A percentile compares a stretch with the other conserved stretches of the same genome.
Conservation (phyloP, 2,888 invertebrate genomes). For the Drosophila robusta region DNA sequence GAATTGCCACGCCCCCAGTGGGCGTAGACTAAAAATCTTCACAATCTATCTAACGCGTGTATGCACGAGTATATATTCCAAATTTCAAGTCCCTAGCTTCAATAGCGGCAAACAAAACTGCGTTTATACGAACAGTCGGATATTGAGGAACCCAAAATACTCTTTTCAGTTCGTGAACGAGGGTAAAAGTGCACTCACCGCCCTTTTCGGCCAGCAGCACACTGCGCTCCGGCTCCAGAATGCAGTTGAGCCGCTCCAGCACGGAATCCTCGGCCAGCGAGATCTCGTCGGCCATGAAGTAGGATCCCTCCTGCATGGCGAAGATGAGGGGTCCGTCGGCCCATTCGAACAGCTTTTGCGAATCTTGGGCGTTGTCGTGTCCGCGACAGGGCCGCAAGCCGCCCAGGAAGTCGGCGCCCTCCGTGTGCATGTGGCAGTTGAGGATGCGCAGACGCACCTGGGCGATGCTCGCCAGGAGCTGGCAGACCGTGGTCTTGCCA, state of each 20-base stretch:
- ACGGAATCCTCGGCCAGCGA: constrained; percentile 99
- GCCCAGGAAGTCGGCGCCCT: constrained; percentile 98
- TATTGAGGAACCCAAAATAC: too few relatives aligned
- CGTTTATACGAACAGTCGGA: too few relatives aligned
- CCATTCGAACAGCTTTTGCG: constrained; percentile 95
- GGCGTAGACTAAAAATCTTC: too few relatives aligned
- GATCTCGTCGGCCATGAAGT: constrained; percentile 99
- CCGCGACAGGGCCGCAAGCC: constrained; percentile 93
- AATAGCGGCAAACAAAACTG: too few relatives aligned
- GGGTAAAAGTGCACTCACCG: too few relatives aligned
- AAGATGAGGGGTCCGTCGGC: constrained; percentile 97
- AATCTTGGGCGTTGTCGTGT: constrained; percentile 31
- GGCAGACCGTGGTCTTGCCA: constrained; percentile 98
- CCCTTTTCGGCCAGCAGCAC: constrained; percentile 96
- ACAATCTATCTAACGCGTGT: too few relatives aligned
- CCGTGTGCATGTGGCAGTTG: constrained; percentile 99
- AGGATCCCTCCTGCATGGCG: constrained; percentile 94
- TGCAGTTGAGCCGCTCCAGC: constrained; percentile 97
- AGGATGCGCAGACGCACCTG: constrained; percentile 90
- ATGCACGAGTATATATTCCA: too few relatives aligned
- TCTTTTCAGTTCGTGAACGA: too few relatives aligned
- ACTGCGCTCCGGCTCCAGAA: constrained; percentile 96
- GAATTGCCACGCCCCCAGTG: too few relatives aligned
- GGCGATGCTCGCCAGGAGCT: constrained; percentile 91
- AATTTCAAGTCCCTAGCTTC: too few relatives aligned